A percentile compares a stretch with the other conserved stretches of the same genome.
Evolutionary conservation across 2,797 vertebrate species (phyloP).

Genomic region (Crax fasciolata): DNA sequence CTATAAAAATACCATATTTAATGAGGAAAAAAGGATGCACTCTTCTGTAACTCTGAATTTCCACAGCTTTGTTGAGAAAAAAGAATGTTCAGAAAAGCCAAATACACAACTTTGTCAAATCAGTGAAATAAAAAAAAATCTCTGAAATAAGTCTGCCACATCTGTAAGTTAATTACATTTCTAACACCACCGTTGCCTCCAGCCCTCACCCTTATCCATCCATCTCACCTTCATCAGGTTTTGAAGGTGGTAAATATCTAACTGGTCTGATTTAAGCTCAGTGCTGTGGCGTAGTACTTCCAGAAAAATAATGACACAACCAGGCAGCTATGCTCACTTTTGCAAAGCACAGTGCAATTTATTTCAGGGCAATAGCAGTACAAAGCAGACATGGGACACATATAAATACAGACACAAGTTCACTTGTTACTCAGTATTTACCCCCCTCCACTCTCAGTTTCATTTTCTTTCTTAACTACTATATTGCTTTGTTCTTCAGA

Average conservation of each 20-base stretch:
- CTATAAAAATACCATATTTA: neutral
- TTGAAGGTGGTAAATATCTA: neutral
- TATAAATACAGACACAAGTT: neutral
- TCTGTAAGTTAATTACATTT: conserved; percentile 5
- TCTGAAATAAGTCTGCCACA: neutral
- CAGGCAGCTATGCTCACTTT: neutral
- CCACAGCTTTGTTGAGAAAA: neutral
- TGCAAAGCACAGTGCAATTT: neutral
- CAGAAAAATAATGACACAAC: neutral
- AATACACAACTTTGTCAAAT: neutral
- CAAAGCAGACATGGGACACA: neutral
- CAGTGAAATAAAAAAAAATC: neutral
- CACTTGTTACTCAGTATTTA: neutral
- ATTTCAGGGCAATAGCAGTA: neutral
- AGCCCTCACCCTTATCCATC: neutral
- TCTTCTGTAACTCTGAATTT: neutral
- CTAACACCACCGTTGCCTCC: neutral
- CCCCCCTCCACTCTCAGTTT: neutral
- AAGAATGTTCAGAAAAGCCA: neutral
- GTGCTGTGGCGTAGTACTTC: neutral
- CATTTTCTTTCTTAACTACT: neutral
- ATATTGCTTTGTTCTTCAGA: neutral
- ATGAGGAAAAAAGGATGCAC: neutral
- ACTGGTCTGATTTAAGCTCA: neutral
- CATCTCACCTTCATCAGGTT: neutral